Conservation (phyloP, 1,140 invertebrate genomes). For the Pantala flavescens region DNA sequence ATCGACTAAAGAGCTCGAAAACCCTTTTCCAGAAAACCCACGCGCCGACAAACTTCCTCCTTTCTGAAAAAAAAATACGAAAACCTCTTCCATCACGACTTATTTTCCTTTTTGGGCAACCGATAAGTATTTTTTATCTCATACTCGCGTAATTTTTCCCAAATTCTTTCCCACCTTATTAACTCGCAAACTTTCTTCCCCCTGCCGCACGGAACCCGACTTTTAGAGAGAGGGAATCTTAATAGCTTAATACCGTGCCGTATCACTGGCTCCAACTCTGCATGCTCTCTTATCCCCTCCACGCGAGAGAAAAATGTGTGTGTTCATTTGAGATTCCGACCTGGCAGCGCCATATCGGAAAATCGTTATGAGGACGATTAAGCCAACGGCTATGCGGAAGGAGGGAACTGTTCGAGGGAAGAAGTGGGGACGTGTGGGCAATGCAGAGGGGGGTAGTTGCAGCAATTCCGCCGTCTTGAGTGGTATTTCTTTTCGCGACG, state of each 20-base stretch:
- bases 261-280: not conserved
- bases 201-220: not conserved
- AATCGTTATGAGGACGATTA: not conserved
- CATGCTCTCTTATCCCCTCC: not conserved
- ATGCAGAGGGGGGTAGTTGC: not conserved
- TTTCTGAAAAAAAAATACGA: too few relatives aligned
- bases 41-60: too few relatives aligned
- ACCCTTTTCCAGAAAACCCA: too few relatives aligned
- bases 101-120: too few relatives aligned
- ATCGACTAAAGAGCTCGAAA: too few relatives aligned
- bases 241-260: conserved; percentile 8
- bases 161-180: not conserved
- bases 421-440: not conserved
- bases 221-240: not conserved
- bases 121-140: too few relatives aligned
- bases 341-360: not conserved
- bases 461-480: not conserved
- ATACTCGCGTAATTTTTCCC: not conserved
- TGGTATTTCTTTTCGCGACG: not conserved
- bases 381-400: not conserved
- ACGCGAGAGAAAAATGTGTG: not conserved
- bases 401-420: not conserved
- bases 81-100: too few relatives aligned
- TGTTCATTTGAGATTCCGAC: conserved; percentile 9
- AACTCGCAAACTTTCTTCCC: not conserved